A percentile compares a stretch with the other conserved stretches of the same genome.
phyloP scores from a whole-genome alignment of 2,113 vertebrate genomes.

The Gobiocypris rarus region DNA sequence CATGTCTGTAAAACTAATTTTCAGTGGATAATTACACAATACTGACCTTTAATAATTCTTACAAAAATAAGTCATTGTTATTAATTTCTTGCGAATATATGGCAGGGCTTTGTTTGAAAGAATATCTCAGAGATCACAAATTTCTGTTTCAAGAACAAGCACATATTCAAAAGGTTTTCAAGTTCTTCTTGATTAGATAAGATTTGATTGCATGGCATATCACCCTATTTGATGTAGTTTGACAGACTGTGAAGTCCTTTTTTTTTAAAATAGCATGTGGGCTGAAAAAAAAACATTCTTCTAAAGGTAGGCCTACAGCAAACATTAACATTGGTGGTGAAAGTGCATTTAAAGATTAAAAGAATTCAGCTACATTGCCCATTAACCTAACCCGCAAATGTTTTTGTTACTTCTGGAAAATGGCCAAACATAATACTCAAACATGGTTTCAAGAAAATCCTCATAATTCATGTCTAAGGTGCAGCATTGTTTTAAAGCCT shows the following conservation, averaged over 20 bases:
- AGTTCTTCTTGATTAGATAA: slow-evolving; percentile 3
- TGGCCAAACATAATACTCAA: slow-evolving; percentile 3
- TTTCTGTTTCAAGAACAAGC: neutral
- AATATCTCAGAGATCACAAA: neutral
- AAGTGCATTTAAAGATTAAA: neutral
- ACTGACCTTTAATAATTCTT: neutral
- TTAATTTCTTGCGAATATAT: neutral
- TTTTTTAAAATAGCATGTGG: neutral
- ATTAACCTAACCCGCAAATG: neutral
- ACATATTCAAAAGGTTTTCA: neutral
- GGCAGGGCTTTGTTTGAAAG: neutral
- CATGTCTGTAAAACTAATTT: too few relatives aligned
- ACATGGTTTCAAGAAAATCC: slow-evolving; percentile 1
- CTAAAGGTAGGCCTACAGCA: neutral
- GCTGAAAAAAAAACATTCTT: neutral
- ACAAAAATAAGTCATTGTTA: neutral
- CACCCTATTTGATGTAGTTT: neutral
- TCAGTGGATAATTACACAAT: too few relatives aligned
- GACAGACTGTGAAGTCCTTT: neutral
- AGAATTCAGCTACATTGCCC: neutral
- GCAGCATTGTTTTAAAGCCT: neutral
- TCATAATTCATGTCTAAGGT: neutral
- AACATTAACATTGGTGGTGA: neutral
- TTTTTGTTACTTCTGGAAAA: slow-evolving; percentile 10
- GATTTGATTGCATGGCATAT: neutral